Evolutionary conservation across 2,113 vertebrate species (phyloP), one percentile per base, ranked within the genome.

Genomic region (Carollia perspicillata): DNA sequence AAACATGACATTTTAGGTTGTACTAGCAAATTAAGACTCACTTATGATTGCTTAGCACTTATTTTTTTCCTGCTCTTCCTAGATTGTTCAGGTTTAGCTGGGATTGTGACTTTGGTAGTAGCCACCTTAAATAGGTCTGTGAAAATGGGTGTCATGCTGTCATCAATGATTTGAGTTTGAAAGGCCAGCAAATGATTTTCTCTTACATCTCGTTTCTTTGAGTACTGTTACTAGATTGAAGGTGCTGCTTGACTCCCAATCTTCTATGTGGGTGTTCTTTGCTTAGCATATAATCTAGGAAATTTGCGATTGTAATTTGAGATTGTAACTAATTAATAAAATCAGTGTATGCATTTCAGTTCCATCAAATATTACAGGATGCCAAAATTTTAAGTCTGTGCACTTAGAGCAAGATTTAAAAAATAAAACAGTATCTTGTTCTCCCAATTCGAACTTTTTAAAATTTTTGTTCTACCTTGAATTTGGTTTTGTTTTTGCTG

Each of bases 361-460:
- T 66, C 35, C 66, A 95, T 14, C 28, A n/a, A 89, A 44, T 4
- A 78, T 13, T 94, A 77, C n/a, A 55, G 0, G 9, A 66, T 85
- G 42, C 49, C 60, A 79, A 63, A 77, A 49, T 72, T 84, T 49
- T 0, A 84, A 72, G 95, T 44, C 7, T 69, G 44, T 60, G 40
- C 51, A 72, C n/a, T 89, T 85, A 93, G 44, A 85, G 23, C 33
- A 93, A 87, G 33, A 79, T 66, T 92, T 49, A 33, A 72, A 79
- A 89, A 23, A 42, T 11, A 58, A 75, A 63, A 11, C 16, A 42
- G 16, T 44, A 55, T 93, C 65, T n/a, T 94, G 35, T 90, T 92
- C 63, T 89, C 18, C 90, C 81, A 92, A 79, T 84, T 66, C 77
- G 74, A 94, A 77, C 11, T 95, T 8, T 93, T 93, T 75, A 78